Conservation (phyloP, 1,140 invertebrate genomes). For the Rhyzopertha dominica region DNA sequence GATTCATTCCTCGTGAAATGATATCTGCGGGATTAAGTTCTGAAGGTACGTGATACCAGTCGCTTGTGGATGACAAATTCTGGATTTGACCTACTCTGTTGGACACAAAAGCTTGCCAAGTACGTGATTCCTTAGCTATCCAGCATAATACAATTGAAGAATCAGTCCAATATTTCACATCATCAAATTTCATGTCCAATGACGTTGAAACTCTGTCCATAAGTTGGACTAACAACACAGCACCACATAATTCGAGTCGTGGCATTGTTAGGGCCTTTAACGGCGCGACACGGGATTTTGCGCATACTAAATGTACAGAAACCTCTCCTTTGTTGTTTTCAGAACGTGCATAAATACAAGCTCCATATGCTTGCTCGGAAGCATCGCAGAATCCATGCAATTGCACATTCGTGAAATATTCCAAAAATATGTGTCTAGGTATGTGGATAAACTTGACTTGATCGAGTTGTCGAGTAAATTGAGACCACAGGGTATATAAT, state of each 20-base stretch:
- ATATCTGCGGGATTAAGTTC: too few relatives aligned
- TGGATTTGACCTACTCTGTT: slow-evolving; percentile 43
- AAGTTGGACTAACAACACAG: slow-evolving; percentile 18
- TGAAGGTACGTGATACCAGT: too few relatives aligned
- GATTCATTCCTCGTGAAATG: too few relatives aligned
- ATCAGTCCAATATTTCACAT: slow-evolving; percentile 9
- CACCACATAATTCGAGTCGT: slow-evolving; percentile 27
- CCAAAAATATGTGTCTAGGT: too few relatives aligned
- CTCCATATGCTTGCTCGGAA: slow-evolving; percentile 27
- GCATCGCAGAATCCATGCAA: slow-evolving; percentile 37
- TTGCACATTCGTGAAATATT: too few relatives aligned
- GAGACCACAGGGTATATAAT: not conserved
- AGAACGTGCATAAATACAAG: slow-evolving; percentile 26
- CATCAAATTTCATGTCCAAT: not conserved
- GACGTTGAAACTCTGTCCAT: not conserved
- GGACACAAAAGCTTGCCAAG: slow-evolving; percentile 37
- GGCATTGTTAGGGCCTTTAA: slow-evolving; percentile 17
- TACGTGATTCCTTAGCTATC: slow-evolving; percentile 25
- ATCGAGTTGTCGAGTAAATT: too few relatives aligned
- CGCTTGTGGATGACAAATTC: too few relatives aligned
- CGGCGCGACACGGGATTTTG: slow-evolving; percentile 25
- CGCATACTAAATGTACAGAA: slow-evolving; percentile 18
- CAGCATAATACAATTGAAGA: slow-evolving; percentile 28
- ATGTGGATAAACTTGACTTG: too few relatives aligned
- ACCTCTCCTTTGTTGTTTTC: slow-evolving; percentile 14